Evolutionary conservation across 1,140 invertebrate genomes (phyloP), one percentile per base, ranked within the genome.

Genomic region (Pseudobourletiella spinata): DNA sequence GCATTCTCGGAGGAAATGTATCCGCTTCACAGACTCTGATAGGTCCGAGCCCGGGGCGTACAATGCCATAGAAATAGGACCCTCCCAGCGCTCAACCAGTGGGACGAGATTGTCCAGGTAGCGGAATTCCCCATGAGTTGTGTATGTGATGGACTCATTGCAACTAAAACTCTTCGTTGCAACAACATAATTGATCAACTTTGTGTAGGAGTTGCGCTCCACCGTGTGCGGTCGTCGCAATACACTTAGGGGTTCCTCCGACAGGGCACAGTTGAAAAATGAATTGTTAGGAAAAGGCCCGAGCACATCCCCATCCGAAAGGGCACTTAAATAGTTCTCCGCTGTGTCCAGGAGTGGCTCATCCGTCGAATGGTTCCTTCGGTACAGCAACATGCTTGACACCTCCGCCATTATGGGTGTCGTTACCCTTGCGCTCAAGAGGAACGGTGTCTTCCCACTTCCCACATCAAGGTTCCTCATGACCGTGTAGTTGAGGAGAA

Each of bases 61-160:
- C 4, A 79, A 69, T 0, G 74, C 70, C 2, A 79, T 59, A 14
- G 76, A 78, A 2, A 79, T 63, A 1, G 76, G 76, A 3, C 76
- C 78, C 48, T 72, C 51, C 76, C 76, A 78, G 1, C 75, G 63
- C 32, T 71, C 43, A 35, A 73, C 72, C 15, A 79, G 62, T 14
- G 71, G 71, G 22, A 72, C 71, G n/a, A 76, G 71, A 65, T 79
- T 78, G 44, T 76, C 71, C 32, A 79, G 56, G 61, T 73, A 75
- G 32, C 74, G 73, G 42, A 71, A 73, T 54, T 74, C 74, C 1
- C 73, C 76, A 62, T 79, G 78, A 2, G 78, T 79, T 0, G 76
- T 75, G 15, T 76, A 74, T 0, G 78, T 79, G 11, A 79, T 73
- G n/a, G 72, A 73, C 52, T 74, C 72, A 46, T 74, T 67, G 64